Evolutionary conservation across 2,113 vertebrate genomes (phyloP).

Genomic region (Nyctibius bracteatus): DNA sequence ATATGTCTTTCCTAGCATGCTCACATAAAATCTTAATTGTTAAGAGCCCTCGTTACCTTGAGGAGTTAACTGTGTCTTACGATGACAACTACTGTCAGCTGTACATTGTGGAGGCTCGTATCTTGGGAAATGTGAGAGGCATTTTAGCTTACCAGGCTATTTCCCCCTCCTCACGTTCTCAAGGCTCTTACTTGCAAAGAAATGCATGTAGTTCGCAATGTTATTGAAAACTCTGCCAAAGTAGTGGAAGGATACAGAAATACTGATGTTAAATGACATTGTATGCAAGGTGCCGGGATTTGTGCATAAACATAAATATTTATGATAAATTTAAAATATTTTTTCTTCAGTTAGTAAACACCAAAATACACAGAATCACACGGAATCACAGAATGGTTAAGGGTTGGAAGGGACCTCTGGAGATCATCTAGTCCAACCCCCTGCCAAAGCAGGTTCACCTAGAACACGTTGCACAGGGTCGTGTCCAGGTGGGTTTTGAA

Average conservation of each 20-base stretch:
- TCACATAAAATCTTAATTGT: slow-evolving; percentile 21
- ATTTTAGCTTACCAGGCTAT: not conserved
- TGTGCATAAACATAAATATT: not conserved
- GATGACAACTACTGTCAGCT: slow-evolving; percentile 65
- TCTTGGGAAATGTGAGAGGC: slow-evolving; percentile 52
- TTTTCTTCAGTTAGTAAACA: not conserved
- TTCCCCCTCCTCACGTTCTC: not conserved
- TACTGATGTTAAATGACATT: not conserved
- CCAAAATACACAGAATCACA: too few relatives aligned
- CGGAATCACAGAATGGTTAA: too few relatives aligned
- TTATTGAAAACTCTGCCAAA: not conserved
- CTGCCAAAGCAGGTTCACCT: too few relatives aligned
- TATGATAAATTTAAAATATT: not conserved
- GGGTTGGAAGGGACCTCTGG: too few relatives aligned
- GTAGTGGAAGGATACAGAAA: not conserved
- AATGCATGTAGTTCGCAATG: not conserved
- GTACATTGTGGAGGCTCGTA: slow-evolving; percentile 20
- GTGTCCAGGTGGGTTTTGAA: too few relatives aligned
- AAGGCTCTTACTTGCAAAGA: not conserved
- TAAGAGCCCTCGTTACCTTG: not conserved
- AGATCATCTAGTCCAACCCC: too few relatives aligned
- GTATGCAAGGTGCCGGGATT: not conserved
- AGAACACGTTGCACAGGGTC: too few relatives aligned
- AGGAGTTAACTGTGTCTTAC: slow-evolving; percentile 35
- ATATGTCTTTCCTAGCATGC: not conserved